These are phyloP conservation scores for Myotis myotis DNA, from an alignment of 2,797 vertebrate species.

Conservation along the genomic window DNA sequence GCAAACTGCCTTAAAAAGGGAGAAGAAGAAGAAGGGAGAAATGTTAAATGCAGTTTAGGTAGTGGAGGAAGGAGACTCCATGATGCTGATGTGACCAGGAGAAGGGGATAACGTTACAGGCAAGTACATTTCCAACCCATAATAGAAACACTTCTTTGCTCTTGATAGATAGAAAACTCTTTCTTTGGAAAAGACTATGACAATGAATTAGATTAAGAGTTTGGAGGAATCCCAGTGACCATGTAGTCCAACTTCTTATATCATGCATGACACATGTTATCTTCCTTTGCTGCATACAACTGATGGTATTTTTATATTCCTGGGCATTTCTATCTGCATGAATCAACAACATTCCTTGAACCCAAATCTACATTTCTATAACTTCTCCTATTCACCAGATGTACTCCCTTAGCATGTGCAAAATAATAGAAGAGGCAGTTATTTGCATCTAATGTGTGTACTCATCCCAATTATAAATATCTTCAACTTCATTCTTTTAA, in stretches of 20 bases:
- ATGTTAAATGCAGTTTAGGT: not conserved
- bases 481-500: not conserved
- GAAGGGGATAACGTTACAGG: not conserved
- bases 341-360: not conserved
- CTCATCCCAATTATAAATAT: not conserved
- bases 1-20: not conserved
- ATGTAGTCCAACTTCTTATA: not conserved
- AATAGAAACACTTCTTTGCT: not conserved
- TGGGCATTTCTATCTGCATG: not conserved
- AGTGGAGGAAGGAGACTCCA: not conserved
- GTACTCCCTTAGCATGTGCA: not conserved
- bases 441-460: not conserved
- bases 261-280: not conserved
- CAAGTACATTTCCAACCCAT: not conserved
- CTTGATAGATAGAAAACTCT: not conserved
- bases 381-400: not conserved
- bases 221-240: not conserved
- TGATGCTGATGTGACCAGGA: not conserved
- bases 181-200: not conserved
- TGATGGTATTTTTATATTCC: not conserved
- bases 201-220: not conserved
- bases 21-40: not conserved
- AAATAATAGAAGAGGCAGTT: not conserved
- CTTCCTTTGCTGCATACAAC: too few species aligned
- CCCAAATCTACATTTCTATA: not conserved